Evolutionary conservation across 2,888 invertebrate genomes (phyloP), one percentile per base, ranked within the genome.

Genomic region (Morinoia aosen): DNA sequence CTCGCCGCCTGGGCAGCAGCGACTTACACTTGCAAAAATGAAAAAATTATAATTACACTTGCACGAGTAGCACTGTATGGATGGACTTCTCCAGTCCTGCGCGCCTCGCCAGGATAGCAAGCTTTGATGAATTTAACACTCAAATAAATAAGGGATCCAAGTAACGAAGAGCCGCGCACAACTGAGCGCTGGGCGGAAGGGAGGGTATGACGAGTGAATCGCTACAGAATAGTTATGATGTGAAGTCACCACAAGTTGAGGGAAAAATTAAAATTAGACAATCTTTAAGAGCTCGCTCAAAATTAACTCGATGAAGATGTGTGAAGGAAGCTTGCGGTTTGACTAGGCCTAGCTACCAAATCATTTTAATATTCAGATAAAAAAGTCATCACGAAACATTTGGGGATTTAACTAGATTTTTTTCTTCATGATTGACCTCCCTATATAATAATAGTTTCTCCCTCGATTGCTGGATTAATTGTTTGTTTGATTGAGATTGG

Each of bases 31-130:
- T 2, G 48, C 48, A 48, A 48, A 48, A 48, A n/a, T n/a, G n/a
- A n/a, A 48, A 48, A 48, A 48, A 5, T 48, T 48, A 48, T 76
- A 76, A 76, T 76, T 76, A 76, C 76, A 33, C 76, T 33, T 76
- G 76, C 76, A 76, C 76, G 76, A 76, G 76, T 76, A 76, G 76
- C 76, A 76, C 76, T 76, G 25, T 76, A 76, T 76, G 76, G 76
- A 76, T 33, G 33, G 76, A 76, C 76, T 76, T 16, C 25, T 8
- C 76, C 48, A 25, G 76, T 14, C 10, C 25, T 76, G 25, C 76
- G 2, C 25, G 12, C 76, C 25, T 16, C 76, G 10, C 25, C 76
- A 76, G 76, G 76, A 76, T 25, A 33, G 76, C 76, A 19, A 76
- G 19, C 33, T 76, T 33, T 33, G 76, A 16, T 76, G 76, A 76